Base-by-base conservation (phyloP, 2,113 vertebrate genomes). In the Laticauda laticaudata region DNA sequence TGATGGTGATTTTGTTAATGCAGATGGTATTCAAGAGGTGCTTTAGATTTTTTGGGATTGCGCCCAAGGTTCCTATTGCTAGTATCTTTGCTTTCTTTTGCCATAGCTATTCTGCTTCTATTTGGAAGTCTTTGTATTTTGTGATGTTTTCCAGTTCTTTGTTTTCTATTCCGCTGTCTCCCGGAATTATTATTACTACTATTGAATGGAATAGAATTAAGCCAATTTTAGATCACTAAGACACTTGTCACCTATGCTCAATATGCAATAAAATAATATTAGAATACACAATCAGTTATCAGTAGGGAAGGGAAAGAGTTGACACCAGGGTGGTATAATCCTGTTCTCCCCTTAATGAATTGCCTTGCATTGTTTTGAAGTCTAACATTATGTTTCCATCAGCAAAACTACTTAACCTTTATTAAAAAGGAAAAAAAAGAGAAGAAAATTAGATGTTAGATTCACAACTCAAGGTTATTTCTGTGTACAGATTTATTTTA, bases 401-500 rank as follows among this genome's bases (percentile, higher is more conserved):
- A 55, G 26, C 43, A 57, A 86, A 61, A 34, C 24, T 20, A 34
- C 91, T 89, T 64, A 48, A 64, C 34, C 57, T 53, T 54, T 87
- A 34, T 88, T 88, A 55, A 53, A 81, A 81, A 81, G 7, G 2
- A 61, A 34, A 90, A 48, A 48, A 64, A 92, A 24, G 29, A 9
- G 87, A 53, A 61, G 29, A 88, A 88, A 53, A 88, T 54, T 53
- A 48, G n/a, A 43, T 55, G 34, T 43, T 14, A 64, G 29, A 95
- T 96, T 96, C 92, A 61, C 39, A 95, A 89, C 89, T 96, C 91
- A 91, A 96, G 94, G 94, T 96, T 95, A 95, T 95, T 96, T 96
- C 95, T 29, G 93, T 5, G 45, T 96, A 95, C 96, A 95, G 96
- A 96, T 94, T 95, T 96, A 92, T 95, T 96, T 97, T 96, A 94